phyloP scores from a whole-genome alignment of 2,888 invertebrate species.

The Colostygia pectinataria region DNA sequence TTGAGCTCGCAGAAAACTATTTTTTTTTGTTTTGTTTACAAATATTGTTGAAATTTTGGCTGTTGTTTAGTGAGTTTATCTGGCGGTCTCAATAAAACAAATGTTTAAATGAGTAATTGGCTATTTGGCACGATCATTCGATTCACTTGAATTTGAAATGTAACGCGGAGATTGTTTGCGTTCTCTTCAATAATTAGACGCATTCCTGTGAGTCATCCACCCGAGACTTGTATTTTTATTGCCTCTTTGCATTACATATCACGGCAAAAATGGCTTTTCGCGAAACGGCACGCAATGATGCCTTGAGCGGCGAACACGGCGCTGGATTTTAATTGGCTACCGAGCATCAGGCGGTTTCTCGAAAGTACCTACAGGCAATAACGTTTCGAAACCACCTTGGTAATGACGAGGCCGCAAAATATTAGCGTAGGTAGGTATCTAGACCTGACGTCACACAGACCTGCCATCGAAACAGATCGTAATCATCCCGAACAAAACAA shows the following conservation, averaged over 20 bases:
- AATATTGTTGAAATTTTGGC: neutral
- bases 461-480: slow-evolving; percentile 45
- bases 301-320: slow-evolving; percentile 49
- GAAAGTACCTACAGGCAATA: slow-evolving; percentile 51
- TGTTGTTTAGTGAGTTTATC: too few relatives aligned
- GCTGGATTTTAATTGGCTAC: slow-evolving; percentile 39
- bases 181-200: slow-evolving; percentile 71
- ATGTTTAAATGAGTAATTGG: neutral
- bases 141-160: slow-evolving; percentile 70
- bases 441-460: slow-evolving; percentile 50
- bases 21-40: too few relatives aligned
- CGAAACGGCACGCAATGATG: slow-evolving; percentile 48
- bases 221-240: slow-evolving; percentile 75
- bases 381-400: slow-evolving; percentile 58
- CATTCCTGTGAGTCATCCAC: slow-evolving; percentile 77
- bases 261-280: slow-evolving; percentile 56
- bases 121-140: slow-evolving; percentile 38
- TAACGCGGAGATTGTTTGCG: slow-evolving; percentile 65
- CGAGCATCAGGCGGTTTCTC: slow-evolving; percentile 40
- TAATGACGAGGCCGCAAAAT: slow-evolving; percentile 52
- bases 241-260: slow-evolving; percentile 67
- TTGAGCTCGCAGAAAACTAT: too few relatives aligned
- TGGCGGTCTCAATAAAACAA: neutral
- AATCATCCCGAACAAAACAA: slow-evolving; percentile 40
- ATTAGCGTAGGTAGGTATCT: slow-evolving; percentile 42